phyloP scores from a whole-genome alignment of 2,797 vertebrate genomes.

The Channa striata region DNA sequence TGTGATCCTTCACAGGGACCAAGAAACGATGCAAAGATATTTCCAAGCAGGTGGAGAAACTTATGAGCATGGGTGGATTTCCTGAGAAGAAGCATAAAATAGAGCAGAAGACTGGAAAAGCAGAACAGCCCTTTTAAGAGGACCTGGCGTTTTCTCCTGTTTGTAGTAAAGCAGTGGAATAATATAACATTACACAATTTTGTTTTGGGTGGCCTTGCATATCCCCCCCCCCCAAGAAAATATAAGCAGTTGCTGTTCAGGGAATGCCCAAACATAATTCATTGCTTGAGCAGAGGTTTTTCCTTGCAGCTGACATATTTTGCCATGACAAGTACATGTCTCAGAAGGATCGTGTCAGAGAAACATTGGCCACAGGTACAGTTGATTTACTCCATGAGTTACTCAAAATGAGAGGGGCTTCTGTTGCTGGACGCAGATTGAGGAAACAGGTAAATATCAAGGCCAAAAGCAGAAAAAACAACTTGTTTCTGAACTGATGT shows the following conservation, averaged over 20 bases:
- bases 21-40: conserved; percentile 75
- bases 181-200: conserved; percentile 81
- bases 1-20: conserved; percentile 78
- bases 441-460: conserved; percentile 78
- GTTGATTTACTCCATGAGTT: conserved; percentile 74
- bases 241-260: conserved; percentile 74
- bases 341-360: conserved; percentile 70
- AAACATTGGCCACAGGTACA: conserved; percentile 55
- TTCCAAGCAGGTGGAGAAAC: conserved; percentile 86
- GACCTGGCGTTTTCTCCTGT: conserved; percentile 70
- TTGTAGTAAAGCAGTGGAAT: conserved; percentile 82
- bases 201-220: conserved; percentile 85
- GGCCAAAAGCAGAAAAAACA: conserved; percentile 65
- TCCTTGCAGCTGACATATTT: conserved; percentile 71
- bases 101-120: conserved; percentile 76
- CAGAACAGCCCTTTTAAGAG: conserved; percentile 64
- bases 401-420: conserved; percentile 66
- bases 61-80: conserved; percentile 83
- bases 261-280: conserved; percentile 79
- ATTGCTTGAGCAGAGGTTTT: conserved; percentile 72
- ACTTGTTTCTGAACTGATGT: conserved; percentile 60
- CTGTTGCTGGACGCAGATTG: conserved; percentile 69
- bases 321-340: conserved; percentile 75
- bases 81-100: conserved; percentile 80
- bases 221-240: conserved; percentile 74